These are phyloP conservation scores for Sturmia bella DNA, from an alignment of 2,888 invertebrate species.

Conservation along the genomic window DNA sequence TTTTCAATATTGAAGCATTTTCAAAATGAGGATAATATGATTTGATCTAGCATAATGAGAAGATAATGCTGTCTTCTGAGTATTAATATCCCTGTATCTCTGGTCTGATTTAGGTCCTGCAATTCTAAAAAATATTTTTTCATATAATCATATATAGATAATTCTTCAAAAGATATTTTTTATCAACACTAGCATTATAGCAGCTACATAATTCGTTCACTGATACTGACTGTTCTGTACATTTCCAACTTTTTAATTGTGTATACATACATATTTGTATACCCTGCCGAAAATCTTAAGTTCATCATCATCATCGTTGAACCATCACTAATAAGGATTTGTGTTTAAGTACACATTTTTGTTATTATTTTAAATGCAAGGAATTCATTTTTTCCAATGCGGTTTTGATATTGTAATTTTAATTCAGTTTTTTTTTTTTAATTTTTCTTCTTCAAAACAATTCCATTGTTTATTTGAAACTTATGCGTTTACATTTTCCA, in stretches of 20 bases:
- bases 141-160: too few species aligned
- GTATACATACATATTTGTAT: constrained; percentile 1
- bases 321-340: constrained; percentile 67
- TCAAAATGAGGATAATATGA: too few species aligned
- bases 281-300: constrained; percentile 20
- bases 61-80: too few species aligned
- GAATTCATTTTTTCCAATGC: constrained; percentile 16
- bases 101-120: too few species aligned
- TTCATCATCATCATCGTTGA: constrained; percentile 61
- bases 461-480: constrained; percentile 57
- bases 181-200: too few species aligned
- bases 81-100: too few species aligned
- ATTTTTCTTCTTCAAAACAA: constrained; percentile 23
- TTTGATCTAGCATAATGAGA: too few species aligned
- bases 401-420: constrained; percentile 42
- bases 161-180: too few species aligned
- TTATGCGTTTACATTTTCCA: constrained; percentile 42
- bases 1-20: too few species aligned
- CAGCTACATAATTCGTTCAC: constrained; percentile 9
- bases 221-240: not conserved
- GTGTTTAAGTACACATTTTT: constrained; percentile 46
- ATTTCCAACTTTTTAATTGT: constrained; percentile 32
- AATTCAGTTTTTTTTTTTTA: constrained; percentile 38
- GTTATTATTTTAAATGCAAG: constrained; percentile 13
- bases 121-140: too few species aligned